Conservation (phyloP, 1,140 invertebrate genomes). For the Pogonus chalceus region DNA sequence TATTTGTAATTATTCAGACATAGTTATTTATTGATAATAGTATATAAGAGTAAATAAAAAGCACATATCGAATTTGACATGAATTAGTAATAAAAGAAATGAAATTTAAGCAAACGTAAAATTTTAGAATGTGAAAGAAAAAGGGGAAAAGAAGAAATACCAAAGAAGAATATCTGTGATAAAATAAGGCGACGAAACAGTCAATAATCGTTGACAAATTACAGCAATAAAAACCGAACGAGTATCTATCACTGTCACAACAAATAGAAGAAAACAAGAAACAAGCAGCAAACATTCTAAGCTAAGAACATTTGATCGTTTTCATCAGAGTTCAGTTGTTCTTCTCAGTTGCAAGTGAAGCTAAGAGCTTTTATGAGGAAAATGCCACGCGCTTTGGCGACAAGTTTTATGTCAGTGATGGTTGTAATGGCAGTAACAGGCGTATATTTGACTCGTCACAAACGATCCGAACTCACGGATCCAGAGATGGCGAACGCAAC, state of each 20-base stretch:
- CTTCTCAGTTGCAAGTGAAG: not conserved
- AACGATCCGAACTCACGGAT: not conserved
- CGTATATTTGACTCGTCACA: constrained; percentile 19
- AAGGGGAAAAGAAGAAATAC: not conserved
- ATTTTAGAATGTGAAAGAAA: too few relatives aligned
- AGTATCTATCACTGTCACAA: not conserved
- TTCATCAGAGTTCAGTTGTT: not conserved
- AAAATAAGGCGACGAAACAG: not conserved
- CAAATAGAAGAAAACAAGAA: not conserved
- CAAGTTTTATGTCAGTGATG: constrained; percentile 20
- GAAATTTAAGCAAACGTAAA: not conserved
- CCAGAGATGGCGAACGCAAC: not conserved
- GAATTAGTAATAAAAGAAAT: not conserved
- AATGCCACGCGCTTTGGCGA: constrained; percentile 17
- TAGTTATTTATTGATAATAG: not conserved
- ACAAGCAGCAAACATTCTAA: not conserved
- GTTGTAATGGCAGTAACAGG: constrained; percentile 28
- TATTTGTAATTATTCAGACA: not conserved
- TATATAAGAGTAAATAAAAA: not conserved
- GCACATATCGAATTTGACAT: not conserved
- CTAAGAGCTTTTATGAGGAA: constrained; percentile 1
- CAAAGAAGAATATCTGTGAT: constrained; percentile 4
- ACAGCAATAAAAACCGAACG: not conserved
- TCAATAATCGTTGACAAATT: not conserved
- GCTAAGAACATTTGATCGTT: too few relatives aligned